Base-by-base conservation (phyloP, 2,888 invertebrate species). In the Amitus sp. region DNA sequence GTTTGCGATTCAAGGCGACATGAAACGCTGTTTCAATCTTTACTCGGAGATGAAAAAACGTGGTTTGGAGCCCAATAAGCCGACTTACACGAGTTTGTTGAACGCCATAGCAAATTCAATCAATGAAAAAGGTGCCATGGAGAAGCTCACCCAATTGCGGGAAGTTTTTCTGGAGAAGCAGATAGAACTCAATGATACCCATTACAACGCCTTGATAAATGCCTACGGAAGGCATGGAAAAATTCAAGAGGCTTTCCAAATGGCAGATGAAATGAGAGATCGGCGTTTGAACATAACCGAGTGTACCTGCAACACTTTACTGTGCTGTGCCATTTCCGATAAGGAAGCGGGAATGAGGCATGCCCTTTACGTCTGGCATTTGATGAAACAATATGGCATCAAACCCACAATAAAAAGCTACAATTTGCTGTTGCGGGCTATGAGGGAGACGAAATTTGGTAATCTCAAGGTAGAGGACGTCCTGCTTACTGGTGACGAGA, bases 131-230 rank as follows among this genome's bases (percentile, higher is more conserved):
- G 88, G 91, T 80, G 94, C 92, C 0, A 79, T 95, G 33, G 84
- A 86, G 48, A 85, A 88, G 76, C 91, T 95, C 0, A 84, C 82
- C 17, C 82, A 87, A 61, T 83, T 97, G 47, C 84, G 89, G 50
- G 82, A 88, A 56, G 82, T 88, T 2, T 90, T 96, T 86, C 79
- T 86, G 45, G 88, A 90, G 69, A 91, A 90, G 71, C 86, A 87
- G 5, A 83, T 88, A 65, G 84, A 87, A 65, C 88, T 92, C 2
- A 94, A 94, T 77, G 79, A 87, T 1, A 88, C 89, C 5, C 93
- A 91, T 74, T 96, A 93, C 75, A 91, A 95, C 84, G 88, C 92
- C 2, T 92, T 96, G 90, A 93, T 96, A 27, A 96, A 95, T 85
- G 94, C 95, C 1, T 97, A 93, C 84, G 95, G 94, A 0, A 85